Evolutionary conservation across 2,888 invertebrate genomes (phyloP).

Genomic region (Schizaphis graminum): DNA sequence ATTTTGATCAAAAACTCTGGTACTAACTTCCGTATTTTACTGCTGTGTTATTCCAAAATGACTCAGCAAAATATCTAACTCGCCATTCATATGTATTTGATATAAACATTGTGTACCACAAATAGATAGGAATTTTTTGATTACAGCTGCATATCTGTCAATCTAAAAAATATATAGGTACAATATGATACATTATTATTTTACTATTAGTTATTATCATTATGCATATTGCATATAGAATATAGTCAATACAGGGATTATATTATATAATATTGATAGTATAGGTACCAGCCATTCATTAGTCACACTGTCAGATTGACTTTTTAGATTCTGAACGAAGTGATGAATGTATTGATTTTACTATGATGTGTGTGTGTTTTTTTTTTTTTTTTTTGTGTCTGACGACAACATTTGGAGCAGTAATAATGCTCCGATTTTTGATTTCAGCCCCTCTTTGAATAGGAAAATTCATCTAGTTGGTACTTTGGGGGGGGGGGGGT

Average conservation of each 20-base stretch:
- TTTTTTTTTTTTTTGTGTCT: too few species aligned
- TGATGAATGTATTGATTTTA: too few species aligned
- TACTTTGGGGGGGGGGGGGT: too few species aligned
- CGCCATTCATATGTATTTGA: neutral
- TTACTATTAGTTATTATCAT: neutral
- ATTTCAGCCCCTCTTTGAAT: too few species aligned
- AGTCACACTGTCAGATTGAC: neutral
- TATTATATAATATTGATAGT: neutral
- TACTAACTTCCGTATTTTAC: neutral
- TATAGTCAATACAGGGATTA: neutral
- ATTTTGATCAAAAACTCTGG: neutral
- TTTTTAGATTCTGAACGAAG: neutral
- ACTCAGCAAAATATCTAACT: neutral
- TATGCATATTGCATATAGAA: too few species aligned
- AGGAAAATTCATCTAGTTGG: too few species aligned
- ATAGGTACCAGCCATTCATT: neutral
- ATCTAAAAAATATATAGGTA: neutral
- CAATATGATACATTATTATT: neutral
- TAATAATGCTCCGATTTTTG: too few species aligned
- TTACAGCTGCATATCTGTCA: neutral
- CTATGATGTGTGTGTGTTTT: too few species aligned
- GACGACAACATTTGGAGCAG: too few species aligned
- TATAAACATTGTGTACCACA: neutral
- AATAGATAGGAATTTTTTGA: neutral
- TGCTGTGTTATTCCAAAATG: neutral